Base-by-base conservation (phyloP, 2,797 vertebrate species). In the Cirrhinus molitorella region DNA sequence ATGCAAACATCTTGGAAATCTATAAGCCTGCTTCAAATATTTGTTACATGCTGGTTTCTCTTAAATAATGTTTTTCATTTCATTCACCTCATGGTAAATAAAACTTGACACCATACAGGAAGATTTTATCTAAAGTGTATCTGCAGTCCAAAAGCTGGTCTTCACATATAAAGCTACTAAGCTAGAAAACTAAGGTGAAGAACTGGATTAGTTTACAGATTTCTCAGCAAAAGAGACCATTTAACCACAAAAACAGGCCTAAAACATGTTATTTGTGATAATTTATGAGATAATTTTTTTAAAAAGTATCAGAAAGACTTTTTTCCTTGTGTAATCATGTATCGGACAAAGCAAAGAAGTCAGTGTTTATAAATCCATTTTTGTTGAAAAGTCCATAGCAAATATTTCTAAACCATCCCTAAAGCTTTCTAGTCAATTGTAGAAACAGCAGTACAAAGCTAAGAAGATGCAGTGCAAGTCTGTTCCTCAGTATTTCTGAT, bases 401-500 rank as follows among this genome's bases (percentile, higher is more conserved):
- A 63, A 34, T 51, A 43, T 43, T 14, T 28, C 21, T 34, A 73
- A 61, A 37, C 21, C n/a, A 25, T 47, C 12, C 0, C 21, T 21
- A 28, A 55, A 57, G 11, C 77, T 25, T 31, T 23, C 11, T 31
- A 61, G 13, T 34, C 21, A 49, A 25, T 65, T 8, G 11, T 37
- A 40, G n/a, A 31, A 66, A 5, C n/a, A 34, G 49, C 49, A 49
- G 25, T 34, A 45, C 23, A 53, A 63, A 47, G 2, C 78, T 88
- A 92, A 0, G 91, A 88, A 1, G 89, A 89, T 0, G 82, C 83
- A 0, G 82, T 78, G n/a, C 88, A 89, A n/a, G 70, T 28, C 59
- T 16, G 87, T 14, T 86, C 47, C 0, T 28, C 31, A 6, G 3
- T 4, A 0, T 87, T 85, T 37, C 21, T 67, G 53, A 65, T 55